These are phyloP conservation scores for Embidobia sp. DNA, from an alignment of 2,888 invertebrate species.

Conservation along the genomic window DNA sequence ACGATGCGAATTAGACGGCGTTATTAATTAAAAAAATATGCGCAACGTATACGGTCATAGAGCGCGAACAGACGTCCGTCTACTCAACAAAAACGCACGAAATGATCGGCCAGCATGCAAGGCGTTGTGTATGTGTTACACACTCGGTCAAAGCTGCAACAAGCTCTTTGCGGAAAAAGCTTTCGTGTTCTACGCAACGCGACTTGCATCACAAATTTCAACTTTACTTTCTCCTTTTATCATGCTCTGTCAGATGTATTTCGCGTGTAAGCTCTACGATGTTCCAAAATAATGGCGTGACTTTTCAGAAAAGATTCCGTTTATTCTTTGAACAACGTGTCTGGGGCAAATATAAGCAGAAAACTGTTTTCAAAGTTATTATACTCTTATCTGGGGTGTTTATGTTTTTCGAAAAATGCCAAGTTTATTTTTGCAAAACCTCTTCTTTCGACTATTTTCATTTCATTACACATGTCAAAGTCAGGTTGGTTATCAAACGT, in stretches of 20 bases:
- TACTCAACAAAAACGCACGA: conserved; percentile 8
- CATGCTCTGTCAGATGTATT: conserved; percentile 8
- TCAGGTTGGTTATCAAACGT: no score
- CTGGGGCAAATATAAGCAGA: no score
- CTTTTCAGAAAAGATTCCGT: conserved; percentile 7
- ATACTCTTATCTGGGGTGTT: no score
- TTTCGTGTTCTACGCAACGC: conserved; percentile 17
- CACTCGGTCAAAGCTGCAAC: conserved; percentile 35
- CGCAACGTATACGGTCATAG: conserved; percentile 13
- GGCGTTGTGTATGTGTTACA: conserved; percentile 14
- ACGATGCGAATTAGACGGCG: conserved; percentile 9
- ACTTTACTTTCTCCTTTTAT: conserved; percentile 32
- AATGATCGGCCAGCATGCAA: conserved; percentile 33
- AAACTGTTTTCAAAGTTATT: no score
- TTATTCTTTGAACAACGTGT: background rate
- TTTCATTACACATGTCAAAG: no score
- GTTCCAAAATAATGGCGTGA: conserved; percentile 6
- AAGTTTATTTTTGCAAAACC: no score
- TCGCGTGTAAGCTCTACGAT: conserved; percentile 2
- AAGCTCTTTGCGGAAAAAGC: conserved; percentile 30
- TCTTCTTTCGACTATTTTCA: no score
- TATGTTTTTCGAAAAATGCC: no score
- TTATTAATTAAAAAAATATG: conserved; percentile 42
- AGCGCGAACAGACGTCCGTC: background rate
- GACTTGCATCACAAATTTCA: conserved; percentile 32